Evolutionary conservation across 2,888 invertebrate genomes (phyloP).

Genomic region (Sinelater perroti): DNA sequence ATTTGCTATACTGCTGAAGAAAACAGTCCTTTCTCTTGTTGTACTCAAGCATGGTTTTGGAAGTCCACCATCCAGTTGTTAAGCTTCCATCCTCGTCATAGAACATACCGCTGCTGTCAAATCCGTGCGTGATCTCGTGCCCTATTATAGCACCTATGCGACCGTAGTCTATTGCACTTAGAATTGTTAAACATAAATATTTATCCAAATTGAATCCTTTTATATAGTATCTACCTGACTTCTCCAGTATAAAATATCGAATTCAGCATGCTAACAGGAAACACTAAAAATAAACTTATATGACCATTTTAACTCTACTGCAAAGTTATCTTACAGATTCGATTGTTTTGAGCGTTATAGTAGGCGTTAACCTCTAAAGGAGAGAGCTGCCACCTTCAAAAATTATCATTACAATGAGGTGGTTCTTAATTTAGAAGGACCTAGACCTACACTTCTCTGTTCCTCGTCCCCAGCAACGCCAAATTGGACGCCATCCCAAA

Average conservation of each 20-base stretch:
- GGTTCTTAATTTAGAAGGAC: background rate
- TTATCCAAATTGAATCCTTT: background rate
- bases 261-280: conserved; percentile 56
- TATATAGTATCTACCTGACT: conserved; percentile 47
- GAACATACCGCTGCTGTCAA: conserved; percentile 53
- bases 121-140: conserved; percentile 67
- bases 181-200: conserved; percentile 15
- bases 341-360: conserved; percentile 66
- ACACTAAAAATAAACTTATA: conserved; percentile 46
- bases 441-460: conserved; percentile 47
- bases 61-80: conserved; percentile 55
- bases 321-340: conserved; percentile 58
- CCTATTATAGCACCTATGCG: conserved; percentile 67
- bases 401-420: conserved; percentile 7
- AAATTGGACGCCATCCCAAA: conserved; percentile 54
- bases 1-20: conserved; percentile 59
- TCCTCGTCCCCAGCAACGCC: conserved; percentile 49
- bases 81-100: conserved; percentile 68
- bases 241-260: conserved; percentile 53
- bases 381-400: conserved; percentile 56
- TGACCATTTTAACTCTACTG: conserved; percentile 7
- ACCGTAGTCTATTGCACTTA: conserved; percentile 64
- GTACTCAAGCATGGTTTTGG: conserved; percentile 53
- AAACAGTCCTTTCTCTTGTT: conserved; percentile 57
- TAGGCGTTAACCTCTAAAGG: conserved; percentile 71